Conservation (phyloP, 2,113 vertebrate species). For the Theristicus caerulescens region DNA sequence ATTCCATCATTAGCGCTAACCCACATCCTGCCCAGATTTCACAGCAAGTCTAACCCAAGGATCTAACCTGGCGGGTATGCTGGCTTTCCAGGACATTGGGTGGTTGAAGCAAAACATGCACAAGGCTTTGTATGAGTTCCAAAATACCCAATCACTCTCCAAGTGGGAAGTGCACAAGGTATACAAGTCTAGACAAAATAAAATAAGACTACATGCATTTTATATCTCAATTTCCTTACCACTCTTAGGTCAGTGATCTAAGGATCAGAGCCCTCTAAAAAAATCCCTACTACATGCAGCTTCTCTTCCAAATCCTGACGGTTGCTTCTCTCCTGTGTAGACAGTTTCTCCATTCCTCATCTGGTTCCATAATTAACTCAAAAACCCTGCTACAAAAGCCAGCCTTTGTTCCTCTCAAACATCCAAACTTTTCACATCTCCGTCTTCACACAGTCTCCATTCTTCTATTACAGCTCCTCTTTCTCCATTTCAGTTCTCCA, state of each 20-base stretch:
- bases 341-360: not conserved
- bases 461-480: not conserved
- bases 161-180: not conserved
- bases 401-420: not conserved
- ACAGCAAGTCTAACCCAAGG: not conserved
- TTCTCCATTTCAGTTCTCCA: not conserved
- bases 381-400: not conserved
- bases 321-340: not conserved
- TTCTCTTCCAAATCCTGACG: not conserved
- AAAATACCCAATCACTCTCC: not conserved
- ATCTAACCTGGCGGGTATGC: not conserved
- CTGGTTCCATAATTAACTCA: not conserved
- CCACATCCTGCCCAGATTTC: not conserved
- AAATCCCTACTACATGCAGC: not conserved
- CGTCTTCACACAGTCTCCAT: not conserved
- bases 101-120: conserved; percentile 1
- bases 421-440: not conserved
- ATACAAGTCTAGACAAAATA: conserved; percentile 22
- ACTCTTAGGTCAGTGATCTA: not conserved
- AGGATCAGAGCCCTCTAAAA: not conserved
- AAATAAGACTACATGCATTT: not conserved
- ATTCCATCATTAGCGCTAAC: not conserved
- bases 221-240: not conserved
- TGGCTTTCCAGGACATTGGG: not conserved
- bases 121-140: not conserved